These are phyloP conservation scores for Meriones psammophilus DNA, from an alignment of 2,797 vertebrate genomes.

Conservation along the genomic window DNA sequence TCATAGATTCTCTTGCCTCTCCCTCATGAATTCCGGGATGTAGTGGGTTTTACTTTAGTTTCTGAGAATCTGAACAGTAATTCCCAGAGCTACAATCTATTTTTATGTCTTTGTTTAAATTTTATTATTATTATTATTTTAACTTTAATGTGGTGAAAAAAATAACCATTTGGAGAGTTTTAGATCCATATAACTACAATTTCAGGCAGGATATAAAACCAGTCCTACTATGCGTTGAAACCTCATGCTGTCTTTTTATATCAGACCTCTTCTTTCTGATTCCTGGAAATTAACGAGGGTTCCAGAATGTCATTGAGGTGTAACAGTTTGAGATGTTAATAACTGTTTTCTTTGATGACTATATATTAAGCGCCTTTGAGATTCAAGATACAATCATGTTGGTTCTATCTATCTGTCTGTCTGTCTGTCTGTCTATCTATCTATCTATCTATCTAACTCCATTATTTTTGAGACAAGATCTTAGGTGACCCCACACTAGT, in stretches of 20 bases:
- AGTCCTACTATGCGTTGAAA: neutral
- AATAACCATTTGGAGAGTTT: neutral
- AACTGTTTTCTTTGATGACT: neutral
- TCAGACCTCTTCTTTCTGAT: neutral
- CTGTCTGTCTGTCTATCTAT: too few species aligned
- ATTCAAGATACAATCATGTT: neutral
- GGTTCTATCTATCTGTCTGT: too few species aligned
- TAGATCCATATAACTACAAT: neutral
- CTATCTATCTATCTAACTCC: too few species aligned
- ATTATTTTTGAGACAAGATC: neutral
- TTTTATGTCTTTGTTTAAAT: conserved; percentile 2
- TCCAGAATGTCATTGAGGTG: neutral
- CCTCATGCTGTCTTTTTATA: neutral
- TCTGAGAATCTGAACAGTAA: neutral
- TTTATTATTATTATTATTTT: neutral
- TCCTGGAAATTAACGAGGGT: neutral
- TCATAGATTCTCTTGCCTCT: neutral
- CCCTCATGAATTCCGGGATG: neutral
- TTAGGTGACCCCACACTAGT: neutral
- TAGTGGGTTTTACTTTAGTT: neutral
- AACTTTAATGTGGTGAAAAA: neutral
- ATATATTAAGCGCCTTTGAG: neutral
- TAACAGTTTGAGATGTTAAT: conserved; percentile 2
- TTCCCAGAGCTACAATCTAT: conserved; percentile 22
- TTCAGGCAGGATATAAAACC: neutral